Conservation (phyloP, 2,888 invertebrate genomes). For the Pherbina coryleti region DNA sequence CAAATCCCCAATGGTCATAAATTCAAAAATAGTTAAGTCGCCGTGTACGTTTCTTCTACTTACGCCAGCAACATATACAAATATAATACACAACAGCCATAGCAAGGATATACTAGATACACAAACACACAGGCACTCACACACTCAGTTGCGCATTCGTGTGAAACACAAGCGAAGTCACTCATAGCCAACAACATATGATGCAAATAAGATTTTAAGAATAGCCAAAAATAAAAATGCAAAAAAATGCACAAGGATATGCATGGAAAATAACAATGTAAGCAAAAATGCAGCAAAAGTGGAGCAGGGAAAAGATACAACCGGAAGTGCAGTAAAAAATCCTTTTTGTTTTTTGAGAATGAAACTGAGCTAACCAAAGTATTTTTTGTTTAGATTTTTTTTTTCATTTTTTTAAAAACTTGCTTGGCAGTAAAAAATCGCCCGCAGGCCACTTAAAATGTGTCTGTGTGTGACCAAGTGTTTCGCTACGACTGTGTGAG, state of each 20-base stretch:
- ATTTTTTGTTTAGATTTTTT: neutral
- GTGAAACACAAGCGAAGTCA: conserved; percentile 8
- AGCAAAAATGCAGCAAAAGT: neutral
- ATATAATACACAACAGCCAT: conserved; percentile 22
- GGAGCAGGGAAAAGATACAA: neutral
- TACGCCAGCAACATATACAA: neutral
- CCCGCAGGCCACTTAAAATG: neutral
- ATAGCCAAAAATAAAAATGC: conserved; percentile 38
- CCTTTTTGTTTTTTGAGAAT: conserved; percentile 8
- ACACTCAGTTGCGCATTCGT: neutral
- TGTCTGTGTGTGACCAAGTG: neutral
- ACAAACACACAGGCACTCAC: conserved; percentile 27
- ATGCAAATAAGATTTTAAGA: conserved; percentile 34
- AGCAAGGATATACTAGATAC: neutral
- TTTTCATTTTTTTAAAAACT: neutral
- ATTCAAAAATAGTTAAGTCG: conserved; percentile 59
- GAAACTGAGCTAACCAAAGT: neutral
- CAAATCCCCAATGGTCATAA: conserved; percentile 64
- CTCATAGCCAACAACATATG: conserved; percentile 23
- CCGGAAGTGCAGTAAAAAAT: neutral
- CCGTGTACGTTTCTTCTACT: conserved; percentile 49
- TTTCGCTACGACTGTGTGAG: neutral
- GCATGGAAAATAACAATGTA: conserved; percentile 7
- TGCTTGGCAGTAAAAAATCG: neutral
- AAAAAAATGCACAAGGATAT: conserved; percentile 8